Evolutionary conservation across 2,888 invertebrate genomes (phyloP).

Genomic region (Drosophila vallismaia): DNA sequence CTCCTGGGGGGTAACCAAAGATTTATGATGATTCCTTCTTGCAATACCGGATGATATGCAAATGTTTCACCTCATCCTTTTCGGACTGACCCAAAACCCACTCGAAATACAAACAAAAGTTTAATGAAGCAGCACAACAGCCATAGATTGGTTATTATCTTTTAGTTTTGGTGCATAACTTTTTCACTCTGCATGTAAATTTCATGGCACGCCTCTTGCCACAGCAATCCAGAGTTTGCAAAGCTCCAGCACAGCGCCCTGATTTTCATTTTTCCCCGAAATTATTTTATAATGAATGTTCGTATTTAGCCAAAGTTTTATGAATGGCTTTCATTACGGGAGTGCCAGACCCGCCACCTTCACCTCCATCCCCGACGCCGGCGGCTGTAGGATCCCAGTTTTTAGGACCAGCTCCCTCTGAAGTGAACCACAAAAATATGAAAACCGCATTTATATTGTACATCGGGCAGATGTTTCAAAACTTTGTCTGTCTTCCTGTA

Average conservation of each 20-base stretch:
- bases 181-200: conserved; percentile 76
- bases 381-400: conserved; percentile 21
- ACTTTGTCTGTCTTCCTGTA: conserved; percentile 58
- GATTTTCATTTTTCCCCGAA: conserved; percentile 51
- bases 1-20: conserved; percentile 50
- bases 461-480: conserved; percentile 74
- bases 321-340: conserved; percentile 77
- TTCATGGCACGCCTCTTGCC: conserved; percentile 35
- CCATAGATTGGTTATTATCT: conserved; percentile 75
- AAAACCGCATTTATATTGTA: conserved; percentile 79
- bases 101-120: conserved; percentile 53
- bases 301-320: conserved; percentile 77
- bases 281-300: conserved; percentile 79
- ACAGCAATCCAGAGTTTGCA: conserved; percentile 1
- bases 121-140: conserved; percentile 64
- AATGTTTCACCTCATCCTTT: conserved; percentile 29
- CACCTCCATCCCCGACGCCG: background rate
- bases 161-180: conserved; percentile 67
- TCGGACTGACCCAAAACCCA: conserved; percentile 29
- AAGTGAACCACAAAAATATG: conserved; percentile 81
- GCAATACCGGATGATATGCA: conserved; percentile 40
- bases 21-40: conserved; percentile 76
- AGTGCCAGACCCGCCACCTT: background rate
- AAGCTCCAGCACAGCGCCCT: conserved; percentile 1
- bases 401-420: conserved; percentile 38